phyloP scores from a whole-genome alignment of 2,113 vertebrate species.

The Oostethus manadensis region DNA sequence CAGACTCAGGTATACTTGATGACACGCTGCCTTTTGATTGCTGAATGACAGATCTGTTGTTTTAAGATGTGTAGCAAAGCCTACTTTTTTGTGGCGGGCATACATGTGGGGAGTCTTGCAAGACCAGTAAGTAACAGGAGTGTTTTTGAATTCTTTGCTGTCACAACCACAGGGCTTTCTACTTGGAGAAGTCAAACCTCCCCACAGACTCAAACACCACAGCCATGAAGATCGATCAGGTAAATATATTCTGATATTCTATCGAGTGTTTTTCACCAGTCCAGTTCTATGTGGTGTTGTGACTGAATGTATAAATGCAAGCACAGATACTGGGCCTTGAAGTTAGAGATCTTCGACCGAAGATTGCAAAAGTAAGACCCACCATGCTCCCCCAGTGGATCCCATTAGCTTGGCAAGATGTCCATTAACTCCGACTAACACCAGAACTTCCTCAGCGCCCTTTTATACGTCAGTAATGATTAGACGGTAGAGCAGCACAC shows the following conservation, averaged over 20 bases:
- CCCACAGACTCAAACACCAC: constrained; percentile 87
- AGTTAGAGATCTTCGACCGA: constrained; percentile 69
- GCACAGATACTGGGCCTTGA: constrained; percentile 73
- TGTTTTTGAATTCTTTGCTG: too few relatives aligned
- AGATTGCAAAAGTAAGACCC: constrained; percentile 70
- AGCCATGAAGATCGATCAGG: constrained; percentile 96
- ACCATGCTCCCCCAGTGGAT: constrained; percentile 27
- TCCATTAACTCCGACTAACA: constrained; percentile 62
- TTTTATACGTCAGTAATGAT: constrained; percentile 21
- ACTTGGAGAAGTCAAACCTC: constrained; percentile 92
- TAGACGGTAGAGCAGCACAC: constrained; percentile 30
- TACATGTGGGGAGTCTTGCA: constrained; percentile 16
- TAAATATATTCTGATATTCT: constrained; percentile 53
- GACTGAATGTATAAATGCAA: constrained; percentile 70
- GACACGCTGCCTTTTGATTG: too few relatives aligned
- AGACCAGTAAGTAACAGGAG: constrained; percentile 20
- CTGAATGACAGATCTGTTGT: too few relatives aligned
- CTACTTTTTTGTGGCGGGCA: too few relatives aligned
- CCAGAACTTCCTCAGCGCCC: constrained; percentile 19
- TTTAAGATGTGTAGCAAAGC: too few relatives aligned
- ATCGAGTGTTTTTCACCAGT: constrained; percentile 8
- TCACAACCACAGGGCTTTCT: constrained; percentile 80
- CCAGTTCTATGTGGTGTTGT: constrained; percentile 51
- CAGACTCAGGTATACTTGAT: constrained; percentile 81
- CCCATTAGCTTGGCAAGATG: constrained; percentile 36